These are phyloP conservation scores for Cheirogaleus major DNA, from an alignment of 2,797 vertebrate genomes.

Conservation along the genomic window DNA sequence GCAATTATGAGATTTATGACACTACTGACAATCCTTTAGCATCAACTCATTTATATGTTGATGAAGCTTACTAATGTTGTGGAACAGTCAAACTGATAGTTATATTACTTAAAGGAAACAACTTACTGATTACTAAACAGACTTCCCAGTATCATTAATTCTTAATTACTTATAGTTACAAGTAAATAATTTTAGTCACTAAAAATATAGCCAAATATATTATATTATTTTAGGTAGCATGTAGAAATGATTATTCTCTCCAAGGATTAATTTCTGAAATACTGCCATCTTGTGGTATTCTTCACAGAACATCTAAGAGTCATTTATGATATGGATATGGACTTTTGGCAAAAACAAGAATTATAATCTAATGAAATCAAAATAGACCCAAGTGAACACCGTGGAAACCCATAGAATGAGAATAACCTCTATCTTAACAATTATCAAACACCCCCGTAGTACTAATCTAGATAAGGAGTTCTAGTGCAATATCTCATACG, in stretches of 20 bases:
- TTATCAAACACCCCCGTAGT: neutral
- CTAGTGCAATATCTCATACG: neutral
- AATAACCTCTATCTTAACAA: neutral
- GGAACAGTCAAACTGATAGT: slow-evolving; percentile 62
- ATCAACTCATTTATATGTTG: slow-evolving; percentile 69
- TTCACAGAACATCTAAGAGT: neutral
- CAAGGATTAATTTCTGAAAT: slow-evolving; percentile 68
- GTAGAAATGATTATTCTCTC: neutral
- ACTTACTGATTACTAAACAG: slow-evolving; percentile 52
- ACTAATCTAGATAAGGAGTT: neutral
- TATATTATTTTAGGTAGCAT: neutral
- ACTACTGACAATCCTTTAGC: slow-evolving; percentile 29
- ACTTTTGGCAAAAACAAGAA: neutral
- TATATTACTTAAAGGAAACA: slow-evolving; percentile 66
- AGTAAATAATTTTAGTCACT: slow-evolving; percentile 49
- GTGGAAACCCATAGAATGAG: neutral
- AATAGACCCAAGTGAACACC: neutral
- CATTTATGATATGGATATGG: neutral
- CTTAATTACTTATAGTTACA: slow-evolving; percentile 59
- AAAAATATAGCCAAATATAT: neutral
- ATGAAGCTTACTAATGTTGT: slow-evolving; percentile 59
- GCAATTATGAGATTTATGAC: slow-evolving; percentile 60
- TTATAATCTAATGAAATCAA: neutral
- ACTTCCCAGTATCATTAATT: slow-evolving; percentile 54
- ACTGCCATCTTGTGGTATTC: slow-evolving; percentile 78